Base-by-base conservation (phyloP, 2,113 vertebrate genomes). In the Rhinopomastus cyanomelas region DNA sequence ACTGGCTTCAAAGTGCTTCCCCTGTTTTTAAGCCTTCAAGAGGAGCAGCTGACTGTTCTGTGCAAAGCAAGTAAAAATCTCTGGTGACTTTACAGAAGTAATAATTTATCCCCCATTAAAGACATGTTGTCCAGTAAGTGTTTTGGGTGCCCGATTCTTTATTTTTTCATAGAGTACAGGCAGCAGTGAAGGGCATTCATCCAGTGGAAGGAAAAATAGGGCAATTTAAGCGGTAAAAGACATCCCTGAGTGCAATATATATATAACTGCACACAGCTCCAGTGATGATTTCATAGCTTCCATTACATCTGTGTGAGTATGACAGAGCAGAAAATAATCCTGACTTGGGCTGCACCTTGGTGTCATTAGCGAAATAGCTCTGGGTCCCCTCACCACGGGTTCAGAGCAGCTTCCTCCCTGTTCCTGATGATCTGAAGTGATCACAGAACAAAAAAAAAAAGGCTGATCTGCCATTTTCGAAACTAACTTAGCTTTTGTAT, bases 61-160 rank as follows among this genome's bases (percentile, higher is more conserved):
- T 74, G 68, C 36, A 90, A 85, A 94, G 71, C 46, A 85, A 94
- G 57, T 80, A 51, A 67, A 93, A 89, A 77, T 16, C 60, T 82
- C 72, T 89, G 57, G 49, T 87, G 81, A 71, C 65, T 89, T 94
- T 68, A 75, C 39, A 71, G 67, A 92, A 94, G 73, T 53, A 59
- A 67, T 87, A 55, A 85, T 88, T 91, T 80, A 88, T 84, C 55
- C 11, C 10, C n/a, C 0, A 0, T 88, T 94, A 84, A 83, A 94
- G 77, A 81, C 46, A 60, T n/a, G 20, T 67, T 90, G 71, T 82
- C 71, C 81, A 79, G 34, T 74, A 88, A 92, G 30, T 88, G 16
- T 81, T 95, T 79, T 37, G 90, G 62, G 12, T 67, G 44, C 23
- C 59, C 3, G 22, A 66, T 73, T 76, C 77, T 89, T 66, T 48